These are phyloP conservation scores for Pseudomyrmex dendroicus DNA, from an alignment of 1,140 invertebrate genomes.

Conservation along the genomic window DNA sequence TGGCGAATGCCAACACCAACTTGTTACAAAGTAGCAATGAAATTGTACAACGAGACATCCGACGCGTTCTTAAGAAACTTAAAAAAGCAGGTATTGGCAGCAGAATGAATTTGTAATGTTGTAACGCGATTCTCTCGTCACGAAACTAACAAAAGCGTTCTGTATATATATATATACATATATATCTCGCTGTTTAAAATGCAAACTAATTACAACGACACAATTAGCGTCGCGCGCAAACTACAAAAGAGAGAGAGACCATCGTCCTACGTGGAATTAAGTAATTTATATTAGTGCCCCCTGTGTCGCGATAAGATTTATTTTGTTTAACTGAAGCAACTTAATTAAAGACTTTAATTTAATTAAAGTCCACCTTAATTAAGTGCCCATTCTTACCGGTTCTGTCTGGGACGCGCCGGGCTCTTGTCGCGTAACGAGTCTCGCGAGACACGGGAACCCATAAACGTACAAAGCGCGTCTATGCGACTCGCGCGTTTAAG, in stretches of 20 bases:
- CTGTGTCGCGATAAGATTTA: conserved; percentile 45
- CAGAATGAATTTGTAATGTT: conserved; percentile 1
- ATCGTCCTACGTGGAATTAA: conserved; percentile 34
- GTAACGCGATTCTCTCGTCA: conserved; percentile 1
- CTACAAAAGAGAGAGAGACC: conserved; percentile 38
- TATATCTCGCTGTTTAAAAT: conserved; percentile 25
- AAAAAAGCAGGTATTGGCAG: not conserved
- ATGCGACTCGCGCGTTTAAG: not conserved
- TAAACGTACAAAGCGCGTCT: conserved; percentile 30
- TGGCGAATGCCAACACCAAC: not conserved
- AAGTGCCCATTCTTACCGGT: conserved; percentile 43
- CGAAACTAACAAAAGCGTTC: not conserved
- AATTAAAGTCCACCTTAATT: conserved; percentile 54
- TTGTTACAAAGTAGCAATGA: not conserved
- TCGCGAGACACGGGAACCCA: conserved; percentile 24
- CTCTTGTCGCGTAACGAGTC: conserved; percentile 40
- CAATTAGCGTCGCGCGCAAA: conserved; percentile 39
- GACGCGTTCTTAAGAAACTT: not conserved
- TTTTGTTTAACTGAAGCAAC: conserved; percentile 43
- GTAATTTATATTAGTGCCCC: conserved; percentile 43
- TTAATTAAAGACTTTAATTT: conserved; percentile 54
- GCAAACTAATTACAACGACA: conserved; percentile 47
- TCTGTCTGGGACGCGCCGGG: conserved; percentile 2
- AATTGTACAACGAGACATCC: not conserved
- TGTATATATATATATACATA: not conserved